Base-by-base conservation (phyloP, 2,113 vertebrate species). In the Stigmatopora argus region DNA sequence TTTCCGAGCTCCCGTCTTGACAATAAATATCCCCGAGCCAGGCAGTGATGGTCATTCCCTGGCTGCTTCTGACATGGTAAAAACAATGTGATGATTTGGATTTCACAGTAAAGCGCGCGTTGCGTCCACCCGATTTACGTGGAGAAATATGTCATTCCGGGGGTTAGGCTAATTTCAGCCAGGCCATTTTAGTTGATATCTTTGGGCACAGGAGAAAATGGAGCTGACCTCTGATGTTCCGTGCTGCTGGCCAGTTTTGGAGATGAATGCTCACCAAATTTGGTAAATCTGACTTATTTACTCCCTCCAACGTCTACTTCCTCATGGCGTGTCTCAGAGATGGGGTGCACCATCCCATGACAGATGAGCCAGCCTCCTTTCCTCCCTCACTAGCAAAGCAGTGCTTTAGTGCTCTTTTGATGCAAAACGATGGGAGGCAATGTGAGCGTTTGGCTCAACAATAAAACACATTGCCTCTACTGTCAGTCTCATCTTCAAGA, bases 61-160 rank as follows among this genome's bases (percentile, higher is more conserved):
- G 81, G 83, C 84, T 90, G 85, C 83, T 80, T 81, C 86, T 84
- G 89, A 90, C 88, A 88, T 67, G 0, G 67, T 78, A 82, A 83
- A 87, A 90, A 87, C 86, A 88, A 89, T 86, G 88, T 89, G 88
- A 89, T 89, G 87, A 88, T 89, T 87, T 89, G 83, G 77, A 86
- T 88, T 86, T 87, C 85, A 84, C 70, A 80, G 87, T 87, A 84
- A 85, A 81, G 71, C 75, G 86, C 88, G 69, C 73, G 81, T 81
- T 69, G 72, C 78, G 62, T 85, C 81, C 67, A 48, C 82, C 69
- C 3, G 53, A 75, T 66, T 88, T 87, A 87, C 73, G 69, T 21
- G 46, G 83, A 79, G 77, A 72, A 85, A 87, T 78, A 86, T 89
- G 87, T 86, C 88, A 88, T 87, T 88, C 80, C 75, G 64, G 82